Conservation (phyloP, 2,888 invertebrate species). For the Diadegma fenestrale region DNA sequence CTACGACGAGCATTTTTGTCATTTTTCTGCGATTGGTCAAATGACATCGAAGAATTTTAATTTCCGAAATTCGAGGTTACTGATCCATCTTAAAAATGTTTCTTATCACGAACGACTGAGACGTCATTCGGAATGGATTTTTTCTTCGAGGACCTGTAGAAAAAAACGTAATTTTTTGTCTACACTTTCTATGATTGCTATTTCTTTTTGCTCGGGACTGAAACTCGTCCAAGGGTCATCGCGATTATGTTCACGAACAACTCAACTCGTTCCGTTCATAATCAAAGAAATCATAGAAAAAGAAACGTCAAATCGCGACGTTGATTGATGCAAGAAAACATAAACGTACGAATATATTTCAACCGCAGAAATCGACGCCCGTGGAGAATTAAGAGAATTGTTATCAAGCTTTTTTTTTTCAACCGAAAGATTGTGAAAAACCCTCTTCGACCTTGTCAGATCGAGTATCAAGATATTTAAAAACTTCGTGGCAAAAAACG, state of each 20-base stretch:
- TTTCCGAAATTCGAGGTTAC: too few species aligned
- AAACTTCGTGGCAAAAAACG: background rate
- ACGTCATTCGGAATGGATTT: background rate
- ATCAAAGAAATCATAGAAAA: constrained; percentile 1
- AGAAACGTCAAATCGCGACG: background rate
- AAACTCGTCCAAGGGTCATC: too few species aligned
- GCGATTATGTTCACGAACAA: background rate
- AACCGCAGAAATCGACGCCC: background rate
- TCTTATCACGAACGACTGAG: background rate
- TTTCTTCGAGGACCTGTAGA: background rate
- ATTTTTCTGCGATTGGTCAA: too few species aligned
- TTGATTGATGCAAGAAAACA: constrained; percentile 18
- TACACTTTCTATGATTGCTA: background rate
- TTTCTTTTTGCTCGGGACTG: background rate
- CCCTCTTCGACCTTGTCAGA: background rate
- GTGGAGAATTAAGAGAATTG: background rate
- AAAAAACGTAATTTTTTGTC: background rate
- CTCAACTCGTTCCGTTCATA: background rate
- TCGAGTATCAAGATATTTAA: constrained; percentile 37
- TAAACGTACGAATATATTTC: background rate
- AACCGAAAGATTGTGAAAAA: background rate
- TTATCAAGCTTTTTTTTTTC: constrained; percentile 15
- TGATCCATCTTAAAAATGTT: too few species aligned
- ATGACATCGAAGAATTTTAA: too few species aligned
- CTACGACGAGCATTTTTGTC: too few species aligned